Percentiles rank a stretch among this genome's conserved stretches.
Evolutionary conservation across 2,113 vertebrate species (phyloP).

Genomic region (Lathamus discolor): DNA sequence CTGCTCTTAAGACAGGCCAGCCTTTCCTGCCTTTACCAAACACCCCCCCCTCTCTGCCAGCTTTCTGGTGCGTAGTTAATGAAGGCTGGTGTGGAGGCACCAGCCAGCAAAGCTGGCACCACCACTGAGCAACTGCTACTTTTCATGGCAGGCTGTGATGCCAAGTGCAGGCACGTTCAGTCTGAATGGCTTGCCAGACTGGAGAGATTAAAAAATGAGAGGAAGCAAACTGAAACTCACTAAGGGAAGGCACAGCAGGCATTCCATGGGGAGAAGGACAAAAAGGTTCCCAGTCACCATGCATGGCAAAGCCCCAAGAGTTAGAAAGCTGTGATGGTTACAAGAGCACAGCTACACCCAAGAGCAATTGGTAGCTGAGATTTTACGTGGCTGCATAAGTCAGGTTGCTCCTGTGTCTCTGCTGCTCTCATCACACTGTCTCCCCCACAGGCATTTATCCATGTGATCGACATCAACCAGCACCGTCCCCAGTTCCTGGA

Average conservation of each 20-base stretch:
- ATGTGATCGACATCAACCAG: constrained; percentile 88
- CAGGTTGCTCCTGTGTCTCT: not conserved
- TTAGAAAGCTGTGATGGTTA: not conserved
- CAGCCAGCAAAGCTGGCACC: not conserved
- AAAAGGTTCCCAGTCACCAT: not conserved
- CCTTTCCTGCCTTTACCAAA: not conserved
- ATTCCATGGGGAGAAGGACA: not conserved
- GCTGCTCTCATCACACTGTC: not conserved
- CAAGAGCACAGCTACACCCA: fast-evolving
- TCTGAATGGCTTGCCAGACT: not conserved
- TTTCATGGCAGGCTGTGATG: not conserved
- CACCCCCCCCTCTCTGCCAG: not conserved
- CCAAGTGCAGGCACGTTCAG: not conserved
- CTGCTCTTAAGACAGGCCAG: not conserved
- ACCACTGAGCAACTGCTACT: not conserved
- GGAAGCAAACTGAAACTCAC: not conserved
- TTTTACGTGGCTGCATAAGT: not conserved
- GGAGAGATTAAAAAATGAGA: not conserved
- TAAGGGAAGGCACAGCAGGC: not conserved
- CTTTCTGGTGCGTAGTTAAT: not conserved
- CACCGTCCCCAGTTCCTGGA: constrained; percentile 89
- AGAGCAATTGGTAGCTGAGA: not conserved
- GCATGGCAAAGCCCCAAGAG: not conserved
- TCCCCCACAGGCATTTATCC: constrained; percentile 84
- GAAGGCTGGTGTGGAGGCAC: not conserved